Percentiles rank a stretch among this genome's conserved stretches.
These are phyloP conservation scores for Zaprionus davidi DNA, from an alignment of 1,140 invertebrate genomes.

Conservation along the genomic window DNA sequence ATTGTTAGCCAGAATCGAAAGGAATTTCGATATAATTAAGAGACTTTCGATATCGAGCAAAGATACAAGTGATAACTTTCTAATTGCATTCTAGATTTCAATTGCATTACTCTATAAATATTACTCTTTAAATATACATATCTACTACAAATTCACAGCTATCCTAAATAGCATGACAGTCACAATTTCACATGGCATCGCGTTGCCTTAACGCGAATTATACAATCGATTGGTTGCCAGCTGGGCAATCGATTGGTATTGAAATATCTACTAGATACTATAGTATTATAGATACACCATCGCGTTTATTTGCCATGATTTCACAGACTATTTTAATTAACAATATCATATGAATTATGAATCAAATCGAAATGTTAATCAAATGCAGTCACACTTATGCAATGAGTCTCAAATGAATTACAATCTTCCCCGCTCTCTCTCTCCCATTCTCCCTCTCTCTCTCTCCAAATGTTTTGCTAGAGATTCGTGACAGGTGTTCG, in stretches of 20 bases:
- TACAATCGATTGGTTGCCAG: constrained; percentile 3
- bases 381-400: constrained; percentile 59
- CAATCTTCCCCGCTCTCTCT: neutral
- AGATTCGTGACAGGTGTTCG: constrained; percentile 4
- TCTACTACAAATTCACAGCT: neutral
- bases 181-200: neutral
- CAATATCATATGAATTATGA: constrained; percentile 44
- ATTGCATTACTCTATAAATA: neutral
- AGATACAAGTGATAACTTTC: neutral
- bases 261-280: neutral
- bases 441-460: neutral
- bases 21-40: neutral
- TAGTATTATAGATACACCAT: neutral
- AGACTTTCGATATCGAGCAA: neutral
- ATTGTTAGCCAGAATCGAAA: neutral
- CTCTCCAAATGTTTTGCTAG: constrained; percentile 2
- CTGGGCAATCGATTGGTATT: neutral
- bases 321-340: constrained; percentile 28
- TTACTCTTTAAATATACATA: neutral
- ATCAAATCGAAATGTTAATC: constrained; percentile 56
- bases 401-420: constrained; percentile 29
- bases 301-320: constrained; percentile 2
- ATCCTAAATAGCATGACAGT: neutral
- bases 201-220: constrained; percentile 1
- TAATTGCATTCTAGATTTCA: neutral